A percentile compares a stretch with the other conserved stretches of the same genome.
These are phyloP conservation scores for Pterostichus madidus DNA, from an alignment of 2,888 invertebrate species.

Conservation along the genomic window DNA sequence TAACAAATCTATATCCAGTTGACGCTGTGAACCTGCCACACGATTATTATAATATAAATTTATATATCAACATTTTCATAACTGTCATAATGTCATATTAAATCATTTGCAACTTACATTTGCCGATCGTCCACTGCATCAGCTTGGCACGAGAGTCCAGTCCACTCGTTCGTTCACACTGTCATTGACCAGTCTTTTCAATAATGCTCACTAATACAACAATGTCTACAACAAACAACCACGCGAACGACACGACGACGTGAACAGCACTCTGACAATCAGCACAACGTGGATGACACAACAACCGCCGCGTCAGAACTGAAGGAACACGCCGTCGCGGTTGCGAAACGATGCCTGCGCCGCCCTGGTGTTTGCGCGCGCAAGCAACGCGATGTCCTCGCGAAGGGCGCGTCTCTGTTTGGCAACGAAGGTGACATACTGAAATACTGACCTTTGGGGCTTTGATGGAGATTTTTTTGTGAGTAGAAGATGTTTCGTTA, in stretches of 20 bases:
- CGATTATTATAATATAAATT: no score
- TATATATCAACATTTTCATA: no score
- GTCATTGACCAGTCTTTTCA: background rate
- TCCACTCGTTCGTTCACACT: background rate
- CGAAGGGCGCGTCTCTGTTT: background rate
- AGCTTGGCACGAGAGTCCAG: background rate
- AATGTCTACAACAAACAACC: conserved; percentile 25
- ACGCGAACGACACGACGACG: background rate
- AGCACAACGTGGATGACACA: background rate
- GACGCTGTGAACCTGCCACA: no score
- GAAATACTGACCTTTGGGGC: conserved; percentile 25
- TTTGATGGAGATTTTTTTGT: no score
- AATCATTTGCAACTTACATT: background rate
- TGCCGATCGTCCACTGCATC: background rate
- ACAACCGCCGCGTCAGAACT: conserved; percentile 2
- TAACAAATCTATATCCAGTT: no score
- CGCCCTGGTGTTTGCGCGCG: conserved; percentile 43
- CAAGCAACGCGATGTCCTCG: background rate
- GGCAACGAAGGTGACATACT: background rate
- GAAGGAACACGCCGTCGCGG: background rate
- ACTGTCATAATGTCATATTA: no score
- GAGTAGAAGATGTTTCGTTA: no score
- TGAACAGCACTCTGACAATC: background rate
- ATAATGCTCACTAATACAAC: background rate
- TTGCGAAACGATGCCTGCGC: background rate